phyloP scores from a whole-genome alignment of 2,888 invertebrate genomes.

The Platycnemis pennipes region DNA sequence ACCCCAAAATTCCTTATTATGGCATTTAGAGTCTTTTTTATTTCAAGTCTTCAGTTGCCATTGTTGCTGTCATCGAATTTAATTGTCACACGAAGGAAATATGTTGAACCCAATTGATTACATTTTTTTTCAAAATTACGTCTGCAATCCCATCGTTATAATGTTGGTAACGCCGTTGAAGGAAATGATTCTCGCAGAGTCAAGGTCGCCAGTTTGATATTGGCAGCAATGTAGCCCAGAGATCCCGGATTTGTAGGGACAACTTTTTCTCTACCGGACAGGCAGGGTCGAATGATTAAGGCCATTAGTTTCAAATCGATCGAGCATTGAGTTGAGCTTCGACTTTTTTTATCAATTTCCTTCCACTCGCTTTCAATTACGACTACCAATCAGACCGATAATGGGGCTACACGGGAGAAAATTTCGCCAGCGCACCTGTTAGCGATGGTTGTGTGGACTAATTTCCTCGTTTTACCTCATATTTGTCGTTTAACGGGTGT shows the following conservation, averaged over 20 bases:
- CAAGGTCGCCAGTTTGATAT: too few species aligned
- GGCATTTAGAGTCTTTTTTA: too few species aligned
- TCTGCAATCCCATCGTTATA: too few species aligned
- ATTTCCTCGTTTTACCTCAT: background rate
- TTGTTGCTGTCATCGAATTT: too few species aligned
- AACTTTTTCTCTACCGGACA: background rate
- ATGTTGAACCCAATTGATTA: too few species aligned
- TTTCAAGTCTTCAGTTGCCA: too few species aligned
- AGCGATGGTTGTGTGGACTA: background rate
- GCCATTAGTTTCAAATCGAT: background rate
- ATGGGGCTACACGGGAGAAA: background rate
- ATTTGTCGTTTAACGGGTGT: background rate
- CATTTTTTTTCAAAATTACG: too few species aligned
- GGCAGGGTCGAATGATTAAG: background rate
- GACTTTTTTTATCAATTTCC: background rate
- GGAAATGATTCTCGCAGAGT: background rate
- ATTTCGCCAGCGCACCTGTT: background rate
- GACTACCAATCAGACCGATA: background rate
- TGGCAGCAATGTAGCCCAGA: too few species aligned
- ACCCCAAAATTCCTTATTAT: too few species aligned
- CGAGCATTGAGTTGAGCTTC: background rate
- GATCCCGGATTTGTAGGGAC: background rate
- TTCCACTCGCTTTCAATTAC: slow-evolving; percentile 18
- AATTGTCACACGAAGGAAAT: too few species aligned
- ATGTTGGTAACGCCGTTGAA: background rate